Conservation (phyloP, 2,888 invertebrate genomes). For the Yponomeuta cagnagella region DNA sequence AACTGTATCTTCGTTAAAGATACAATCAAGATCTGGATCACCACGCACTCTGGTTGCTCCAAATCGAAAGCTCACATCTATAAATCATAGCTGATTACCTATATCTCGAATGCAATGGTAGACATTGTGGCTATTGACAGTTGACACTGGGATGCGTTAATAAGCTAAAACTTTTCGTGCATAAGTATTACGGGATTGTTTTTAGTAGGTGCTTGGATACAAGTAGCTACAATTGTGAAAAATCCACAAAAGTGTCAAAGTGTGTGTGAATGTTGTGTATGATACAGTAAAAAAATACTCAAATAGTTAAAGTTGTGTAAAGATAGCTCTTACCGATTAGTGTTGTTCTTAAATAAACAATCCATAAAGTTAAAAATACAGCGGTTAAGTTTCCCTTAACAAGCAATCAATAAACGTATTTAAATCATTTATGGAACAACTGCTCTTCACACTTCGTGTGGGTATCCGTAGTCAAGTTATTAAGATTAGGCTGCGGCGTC, state of each 20-base stretch:
- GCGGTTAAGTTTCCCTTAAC: neutral
- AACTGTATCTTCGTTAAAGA: slow-evolving; percentile 23
- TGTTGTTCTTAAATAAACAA: neutral
- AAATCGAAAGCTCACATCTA: slow-evolving; percentile 38
- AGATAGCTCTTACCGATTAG: too few species aligned
- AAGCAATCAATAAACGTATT: slow-evolving; percentile 3
- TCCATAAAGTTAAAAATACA: neutral
- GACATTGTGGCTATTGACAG: slow-evolving; percentile 11
- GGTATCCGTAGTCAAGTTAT: slow-evolving; percentile 30
- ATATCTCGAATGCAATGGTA: slow-evolving; percentile 33
- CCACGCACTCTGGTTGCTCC: slow-evolving; percentile 30
- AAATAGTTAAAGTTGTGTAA: too few species aligned
- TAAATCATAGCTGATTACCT: slow-evolving; percentile 59
- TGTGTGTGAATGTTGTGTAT: too few species aligned
- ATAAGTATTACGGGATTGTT: neutral
- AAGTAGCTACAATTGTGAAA: too few species aligned
- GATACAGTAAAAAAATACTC: too few species aligned
- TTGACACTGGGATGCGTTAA: slow-evolving; percentile 5
- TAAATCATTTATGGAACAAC: slow-evolving; percentile 6
- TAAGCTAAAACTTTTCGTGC: neutral
- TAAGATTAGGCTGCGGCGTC: slow-evolving; percentile 53
- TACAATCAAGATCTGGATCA: slow-evolving; percentile 44
- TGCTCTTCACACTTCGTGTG: slow-evolving; percentile 6
- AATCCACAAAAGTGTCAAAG: too few species aligned
- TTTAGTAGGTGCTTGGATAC: too few species aligned